Percentiles rank a stretch among this genome's conserved stretches.
These are phyloP conservation scores for Steinernema carpocapsae DNA, from an alignment of 2,888 invertebrate species.

Conservation along the genomic window DNA sequence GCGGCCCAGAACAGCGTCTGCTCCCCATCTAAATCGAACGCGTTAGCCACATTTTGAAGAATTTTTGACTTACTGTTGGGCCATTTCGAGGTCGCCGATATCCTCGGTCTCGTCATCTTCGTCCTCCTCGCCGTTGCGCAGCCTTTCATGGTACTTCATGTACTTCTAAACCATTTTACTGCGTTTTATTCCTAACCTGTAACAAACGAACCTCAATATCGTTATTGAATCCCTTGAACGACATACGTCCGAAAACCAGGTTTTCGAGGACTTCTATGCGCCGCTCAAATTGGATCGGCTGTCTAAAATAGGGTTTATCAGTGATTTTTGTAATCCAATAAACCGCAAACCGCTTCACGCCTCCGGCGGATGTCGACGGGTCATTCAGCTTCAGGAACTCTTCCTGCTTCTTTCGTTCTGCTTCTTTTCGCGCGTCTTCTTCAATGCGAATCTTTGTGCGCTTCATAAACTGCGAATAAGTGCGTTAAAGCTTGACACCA, in stretches of 20 bases:
- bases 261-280: constrained; percentile 82
- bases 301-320: constrained; percentile 26
- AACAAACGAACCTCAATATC: constrained; percentile 77
- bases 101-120: constrained; percentile 52
- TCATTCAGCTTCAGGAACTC: constrained; percentile 38
- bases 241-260: constrained; percentile 82
- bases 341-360: not conserved
- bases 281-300: constrained; percentile 39
- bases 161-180: constrained; percentile 43
- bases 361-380: not conserved
- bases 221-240: constrained; percentile 90
- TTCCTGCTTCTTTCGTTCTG: constrained; percentile 43
- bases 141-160: constrained; percentile 51
- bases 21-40: constrained; percentile 13
- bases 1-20: not conserved
- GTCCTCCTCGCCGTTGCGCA: constrained; percentile 49
- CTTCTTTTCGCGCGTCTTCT: constrained; percentile 43
- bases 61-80: constrained; percentile 30
- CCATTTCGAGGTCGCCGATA: constrained; percentile 55
- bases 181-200: not conserved
- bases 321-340: not conserved
- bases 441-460: constrained; percentile 44
- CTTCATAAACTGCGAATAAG: constrained; percentile 54
- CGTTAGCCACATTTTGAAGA: not conserved
- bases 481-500: not conserved